Conservation (phyloP, 2,797 vertebrate genomes). For the Dallia pectoralis region DNA sequence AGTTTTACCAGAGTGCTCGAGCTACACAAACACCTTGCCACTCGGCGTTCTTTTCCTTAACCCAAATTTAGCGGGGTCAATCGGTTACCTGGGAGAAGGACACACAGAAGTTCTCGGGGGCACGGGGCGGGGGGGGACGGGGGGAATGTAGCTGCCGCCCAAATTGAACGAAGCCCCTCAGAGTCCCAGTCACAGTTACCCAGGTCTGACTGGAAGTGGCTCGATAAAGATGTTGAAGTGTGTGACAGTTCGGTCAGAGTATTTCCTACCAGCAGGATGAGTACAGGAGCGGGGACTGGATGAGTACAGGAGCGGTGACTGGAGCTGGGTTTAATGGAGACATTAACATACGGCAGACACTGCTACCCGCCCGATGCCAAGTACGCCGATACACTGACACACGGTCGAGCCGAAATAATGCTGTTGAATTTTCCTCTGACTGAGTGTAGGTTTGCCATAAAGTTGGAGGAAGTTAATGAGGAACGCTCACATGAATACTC, state of each 20-base stretch:
- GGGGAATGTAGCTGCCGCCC: constrained; percentile 23
- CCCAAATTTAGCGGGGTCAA: constrained; percentile 46
- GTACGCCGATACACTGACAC: constrained; percentile 35
- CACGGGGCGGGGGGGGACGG: constrained; percentile 12
- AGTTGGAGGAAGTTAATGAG: constrained; percentile 3
- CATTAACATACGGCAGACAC: constrained; percentile 40
- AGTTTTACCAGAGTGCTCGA: constrained; percentile 23
- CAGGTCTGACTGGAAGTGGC: constrained; percentile 40
- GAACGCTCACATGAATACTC: constrained; percentile 26
- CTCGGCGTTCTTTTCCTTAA: constrained; percentile 53
- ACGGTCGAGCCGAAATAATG: constrained; percentile 16
- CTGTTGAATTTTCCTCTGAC: constrained; percentile 7
- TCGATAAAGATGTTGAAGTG: constrained; percentile 39
- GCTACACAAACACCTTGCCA: constrained; percentile 30
- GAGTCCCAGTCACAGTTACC: constrained; percentile 18
- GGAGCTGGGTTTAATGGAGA: constrained; percentile 34
- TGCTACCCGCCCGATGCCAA: constrained; percentile 8
- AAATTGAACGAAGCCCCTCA: constrained; percentile 17
- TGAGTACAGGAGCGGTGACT: constrained; percentile 21
- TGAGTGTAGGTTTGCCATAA: neutral
- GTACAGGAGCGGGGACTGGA: constrained; percentile 19
- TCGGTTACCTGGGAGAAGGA: constrained; percentile 31
- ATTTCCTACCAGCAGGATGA: constrained; percentile 49
- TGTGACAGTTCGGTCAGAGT: constrained; percentile 37
- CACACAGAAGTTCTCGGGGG: constrained; percentile 21